Evolutionary conservation across 2,113 vertebrate species (phyloP), one percentile per base, ranked within the genome.

Genomic region (Corydoras sp.): DNA sequence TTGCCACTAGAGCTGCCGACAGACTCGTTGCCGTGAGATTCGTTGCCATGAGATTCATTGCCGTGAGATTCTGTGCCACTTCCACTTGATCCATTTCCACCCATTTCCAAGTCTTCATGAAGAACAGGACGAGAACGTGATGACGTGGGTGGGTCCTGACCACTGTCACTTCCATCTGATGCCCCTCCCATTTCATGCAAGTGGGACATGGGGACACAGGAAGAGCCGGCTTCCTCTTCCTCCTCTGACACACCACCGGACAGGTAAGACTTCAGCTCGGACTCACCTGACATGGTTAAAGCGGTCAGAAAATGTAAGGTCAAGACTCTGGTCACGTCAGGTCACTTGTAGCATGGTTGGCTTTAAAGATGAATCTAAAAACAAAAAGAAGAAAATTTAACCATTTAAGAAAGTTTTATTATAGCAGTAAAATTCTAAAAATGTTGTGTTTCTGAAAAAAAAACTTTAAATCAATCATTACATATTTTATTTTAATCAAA

Each of bases 51-150:
- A 0, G 88, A 93, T 72, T 93, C 90, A 3, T 92, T 92, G 5
- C 92, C 86, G 62, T 90, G 91, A 73, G 91, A 92, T 65, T 92
- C 91, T 4, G 91, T 93, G 12, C 90, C 89, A 2, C 92, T 94
- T 1, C 89, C 90, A 4, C 93, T 93, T 0, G 90, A 93, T 65
- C 92, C 88, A 4, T 90, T 89, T 77, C 90, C 89, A 0, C 85
- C 87, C 90, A 94, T 94, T 76, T 96, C 94, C 65, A 94, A 83
- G 2, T 97, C 95, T 67, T 94, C 93, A 13, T 92, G 93, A 58
- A 91, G 80, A 1, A 75, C 53, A 15, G 71, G 69, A 29, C 79
- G 86, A 1, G 76, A 62, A 2, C 83, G 69, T 0, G 62, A 73
- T 0, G 80, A 76, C 75, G 64, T 15, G 0, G 74, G 62, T 18